phyloP scores from a whole-genome alignment of 2,113 vertebrate species.

The Sylvia atricapilla region DNA sequence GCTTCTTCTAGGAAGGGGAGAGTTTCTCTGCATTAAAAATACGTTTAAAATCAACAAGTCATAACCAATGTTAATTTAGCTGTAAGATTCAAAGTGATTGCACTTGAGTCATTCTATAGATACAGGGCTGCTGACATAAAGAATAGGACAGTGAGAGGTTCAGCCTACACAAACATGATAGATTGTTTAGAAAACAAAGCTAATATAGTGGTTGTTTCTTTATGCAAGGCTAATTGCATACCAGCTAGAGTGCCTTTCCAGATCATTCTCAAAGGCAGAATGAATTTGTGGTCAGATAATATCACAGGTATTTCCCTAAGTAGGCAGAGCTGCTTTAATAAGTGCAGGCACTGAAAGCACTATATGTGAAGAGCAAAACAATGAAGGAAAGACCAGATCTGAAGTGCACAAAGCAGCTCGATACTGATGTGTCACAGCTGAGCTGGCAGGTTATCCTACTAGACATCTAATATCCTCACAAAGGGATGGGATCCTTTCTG shows the following conservation, averaged over 20 bases:
- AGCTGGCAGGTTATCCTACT: not conserved
- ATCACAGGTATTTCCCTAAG: not conserved
- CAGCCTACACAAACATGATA: not conserved
- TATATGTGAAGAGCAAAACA: not conserved
- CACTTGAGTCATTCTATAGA: not conserved
- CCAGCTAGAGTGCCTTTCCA: not conserved
- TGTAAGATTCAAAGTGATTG: not conserved
- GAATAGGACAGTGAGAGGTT: not conserved
- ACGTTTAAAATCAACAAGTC: not conserved
- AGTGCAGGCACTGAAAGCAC: not conserved
- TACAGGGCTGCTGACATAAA: not conserved
- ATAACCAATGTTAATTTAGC: not conserved
- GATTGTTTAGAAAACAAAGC: constrained; percentile 39
- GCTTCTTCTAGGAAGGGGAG: not conserved
- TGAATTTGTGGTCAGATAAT: constrained; percentile 42
- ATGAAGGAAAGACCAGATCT: not conserved
- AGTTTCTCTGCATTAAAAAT: not conserved
- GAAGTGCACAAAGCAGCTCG: not conserved
- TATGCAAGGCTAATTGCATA: constrained; percentile 23
- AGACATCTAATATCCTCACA: not conserved
- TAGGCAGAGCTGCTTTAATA: not conserved
- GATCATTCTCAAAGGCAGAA: not conserved
- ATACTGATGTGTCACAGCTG: not conserved
- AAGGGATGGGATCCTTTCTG: not conserved
- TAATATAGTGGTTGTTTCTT: constrained; percentile 10